Evolutionary conservation across 1,140 invertebrate genomes (phyloP), one percentile per base, ranked within the genome.

Genomic region (Campoletis sonorensis): DNA sequence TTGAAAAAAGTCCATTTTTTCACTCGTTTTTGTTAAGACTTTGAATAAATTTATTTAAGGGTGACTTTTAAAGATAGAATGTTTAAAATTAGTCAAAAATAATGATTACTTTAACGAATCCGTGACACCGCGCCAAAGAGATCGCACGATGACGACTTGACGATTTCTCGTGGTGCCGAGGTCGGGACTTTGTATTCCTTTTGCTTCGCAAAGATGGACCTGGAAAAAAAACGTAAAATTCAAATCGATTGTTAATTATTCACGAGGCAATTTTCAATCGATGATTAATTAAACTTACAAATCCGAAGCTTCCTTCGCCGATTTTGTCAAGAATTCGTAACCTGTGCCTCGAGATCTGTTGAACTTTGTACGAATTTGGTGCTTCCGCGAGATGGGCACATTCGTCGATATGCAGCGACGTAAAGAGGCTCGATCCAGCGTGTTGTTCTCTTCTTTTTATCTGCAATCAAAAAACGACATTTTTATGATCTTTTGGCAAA

Each of bases 281-380:
- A n/a, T n/a, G n/a, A n/a, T n/a, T n/a, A n/a, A n/a, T n/a, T 45
- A 45, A 10, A 92, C 93, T 94, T 91, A 98, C 97, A 94, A 96
- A 96, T 88, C 97, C 97, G 89, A 97, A 97, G 83, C 95, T 95
- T 81, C 97, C 97, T 91, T 97, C 96, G 76, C 97, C 97, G 64
- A 98, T 94, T 88, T 97, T 97, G 90, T 97, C 96, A 75, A 97
- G 90, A 83, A 97, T 95, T 88, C 96, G 93, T 83, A 98, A 93
- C 90, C 96, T 94, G 90, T 97, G 96, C 88, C 97, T 93, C 76
- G 96, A 96, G 88, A 98, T 88, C 15, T 90, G 91, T 72, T 89
- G 90, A 40, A 92, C 89, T 16, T 91, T 87, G 70, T 85, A 89
- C 23, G 87, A 85, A 37, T 89, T 89, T 23, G 83, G 80, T 30